phyloP scores from a whole-genome alignment of 2,888 invertebrate genomes.

The Allacma fusca region DNA sequence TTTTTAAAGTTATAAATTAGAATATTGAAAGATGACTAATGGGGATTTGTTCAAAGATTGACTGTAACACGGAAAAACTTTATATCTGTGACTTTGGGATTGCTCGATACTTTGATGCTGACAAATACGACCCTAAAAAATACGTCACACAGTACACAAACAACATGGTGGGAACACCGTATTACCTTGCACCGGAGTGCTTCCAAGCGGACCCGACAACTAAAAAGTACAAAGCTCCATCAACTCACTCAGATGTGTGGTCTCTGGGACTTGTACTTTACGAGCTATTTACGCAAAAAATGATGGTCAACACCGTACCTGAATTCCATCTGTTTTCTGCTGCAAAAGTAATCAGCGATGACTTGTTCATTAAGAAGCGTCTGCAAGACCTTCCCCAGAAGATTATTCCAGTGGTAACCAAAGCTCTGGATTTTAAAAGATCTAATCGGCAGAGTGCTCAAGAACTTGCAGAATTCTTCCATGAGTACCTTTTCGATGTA shows the following conservation, averaged over 20 bases:
- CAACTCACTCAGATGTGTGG: constrained; percentile 23
- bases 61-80: not conserved
- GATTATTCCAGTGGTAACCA: too few relatives aligned
- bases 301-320: constrained; percentile 10
- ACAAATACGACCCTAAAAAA: not conserved
- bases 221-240: too few relatives aligned
- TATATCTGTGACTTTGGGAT: constrained; percentile 40
- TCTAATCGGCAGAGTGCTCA: not conserved
- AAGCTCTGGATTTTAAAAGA: not conserved
- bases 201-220: too few relatives aligned
- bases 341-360: constrained; percentile 10
- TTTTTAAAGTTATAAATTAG: too few relatives aligned
- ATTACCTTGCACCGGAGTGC: constrained; percentile 36
- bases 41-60: too few relatives aligned
- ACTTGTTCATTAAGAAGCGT: not conserved
- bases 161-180: constrained; percentile 20
- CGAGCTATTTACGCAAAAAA: constrained; percentile 32
- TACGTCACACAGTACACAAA: constrained; percentile 32
- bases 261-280: constrained; percentile 26
- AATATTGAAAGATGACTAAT: too few relatives aligned
- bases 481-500: too few relatives aligned
- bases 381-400: constrained; percentile 3
- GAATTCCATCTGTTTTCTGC: not conserved
- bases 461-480: constrained; percentile 23
- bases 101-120: constrained; percentile 27